Evolutionary conservation across 2,888 invertebrate genomes (phyloP).

Genomic region (Drosophila robusta): DNA sequence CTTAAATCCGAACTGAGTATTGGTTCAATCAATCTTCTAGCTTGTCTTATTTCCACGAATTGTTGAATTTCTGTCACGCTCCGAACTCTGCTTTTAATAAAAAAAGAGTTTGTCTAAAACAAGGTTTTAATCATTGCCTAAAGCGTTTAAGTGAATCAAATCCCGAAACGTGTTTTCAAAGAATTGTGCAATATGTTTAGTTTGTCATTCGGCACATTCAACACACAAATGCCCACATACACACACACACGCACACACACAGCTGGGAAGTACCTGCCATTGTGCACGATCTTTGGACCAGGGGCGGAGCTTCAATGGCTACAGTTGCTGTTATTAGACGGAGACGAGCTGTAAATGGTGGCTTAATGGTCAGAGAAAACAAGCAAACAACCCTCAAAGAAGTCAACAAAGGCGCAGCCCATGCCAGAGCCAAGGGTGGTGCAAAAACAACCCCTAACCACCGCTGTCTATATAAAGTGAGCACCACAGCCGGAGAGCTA

Average conservation of each 20-base stretch:
- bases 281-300: constrained; percentile 59
- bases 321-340: constrained; percentile 75
- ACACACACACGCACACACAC: neutral
- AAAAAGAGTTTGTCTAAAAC: neutral
- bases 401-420: constrained; percentile 58
- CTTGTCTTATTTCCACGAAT: too few relatives aligned
- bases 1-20: too few relatives aligned
- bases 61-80: too few relatives aligned
- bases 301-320: constrained; percentile 81
- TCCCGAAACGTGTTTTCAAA: neutral
- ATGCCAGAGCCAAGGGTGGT: constrained; percentile 43
- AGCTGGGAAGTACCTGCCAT: constrained; percentile 53
- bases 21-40: too few relatives aligned
- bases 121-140: neutral
- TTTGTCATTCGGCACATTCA: neutral
- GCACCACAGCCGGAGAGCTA: constrained; percentile 39
- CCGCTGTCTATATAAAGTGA: constrained; percentile 70
- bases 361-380: constrained; percentile 61
- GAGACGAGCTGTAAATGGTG: constrained; percentile 63
- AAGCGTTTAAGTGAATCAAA: neutral
- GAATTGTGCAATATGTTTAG: neutral
- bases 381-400: constrained; percentile 80
- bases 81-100: neutral
- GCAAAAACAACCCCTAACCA: constrained; percentile 57
- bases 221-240: neutral